Conservation (phyloP, 2,888 invertebrate genomes). For the Aphrophora alni region DNA sequence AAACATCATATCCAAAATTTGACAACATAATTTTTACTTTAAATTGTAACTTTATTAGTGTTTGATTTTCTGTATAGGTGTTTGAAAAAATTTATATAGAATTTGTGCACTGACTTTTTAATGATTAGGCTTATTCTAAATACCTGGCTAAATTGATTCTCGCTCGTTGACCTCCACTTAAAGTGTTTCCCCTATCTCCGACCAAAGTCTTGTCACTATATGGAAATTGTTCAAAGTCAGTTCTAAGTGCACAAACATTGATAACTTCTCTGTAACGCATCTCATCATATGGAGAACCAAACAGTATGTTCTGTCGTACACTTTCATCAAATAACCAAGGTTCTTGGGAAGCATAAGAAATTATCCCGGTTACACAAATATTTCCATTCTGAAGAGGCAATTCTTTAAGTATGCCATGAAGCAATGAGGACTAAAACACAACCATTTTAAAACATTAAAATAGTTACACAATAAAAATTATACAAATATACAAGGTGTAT, state of each 20-base stretch:
- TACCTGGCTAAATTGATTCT: conserved; percentile 75
- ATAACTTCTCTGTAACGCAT: conserved; percentile 72
- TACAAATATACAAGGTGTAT: too few relatives aligned
- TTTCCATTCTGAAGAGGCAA: conserved; percentile 70
- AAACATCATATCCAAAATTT: too few relatives aligned
- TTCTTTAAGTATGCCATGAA: conserved; percentile 80
- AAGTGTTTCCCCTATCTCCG: conserved; percentile 79
- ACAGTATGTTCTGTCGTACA: conserved; percentile 90
- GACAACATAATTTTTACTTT: too few relatives aligned
- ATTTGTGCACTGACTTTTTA: too few relatives aligned
- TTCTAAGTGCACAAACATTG: conserved; percentile 67
- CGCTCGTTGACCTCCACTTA: conserved; percentile 87
- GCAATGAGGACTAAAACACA: conserved; percentile 64
- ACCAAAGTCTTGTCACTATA: conserved; percentile 78
- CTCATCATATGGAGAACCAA: conserved; percentile 78
- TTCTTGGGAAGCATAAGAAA: conserved; percentile 84
- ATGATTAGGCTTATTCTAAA: too few relatives aligned
- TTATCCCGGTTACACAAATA: conserved; percentile 69
- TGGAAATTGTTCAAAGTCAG: conserved; percentile 76
- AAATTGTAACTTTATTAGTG: too few relatives aligned
- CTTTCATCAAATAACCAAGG: conserved; percentile 86
- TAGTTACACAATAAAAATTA: too few relatives aligned
- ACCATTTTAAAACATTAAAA: background rate
- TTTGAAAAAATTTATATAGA: too few relatives aligned
- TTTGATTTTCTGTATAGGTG: too few relatives aligned